Base-by-base conservation (phyloP, 2,113 vertebrate genomes). In the Alligator mississippiensis region DNA sequence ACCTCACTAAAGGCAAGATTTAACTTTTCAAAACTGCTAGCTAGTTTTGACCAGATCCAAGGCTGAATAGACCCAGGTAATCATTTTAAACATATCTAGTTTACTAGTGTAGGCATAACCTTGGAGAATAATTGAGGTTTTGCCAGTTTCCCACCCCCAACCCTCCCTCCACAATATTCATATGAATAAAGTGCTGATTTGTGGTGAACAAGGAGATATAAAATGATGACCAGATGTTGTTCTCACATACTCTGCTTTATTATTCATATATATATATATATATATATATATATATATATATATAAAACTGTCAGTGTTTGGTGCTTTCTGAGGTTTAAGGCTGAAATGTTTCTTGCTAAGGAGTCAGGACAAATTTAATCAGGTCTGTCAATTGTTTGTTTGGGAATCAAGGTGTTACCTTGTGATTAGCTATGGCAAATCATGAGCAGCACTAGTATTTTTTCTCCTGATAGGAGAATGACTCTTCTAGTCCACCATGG, bases 111-210 rank as follows among this genome's bases (percentile, higher is more conserved):
- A 47, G 58, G 77, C 8, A 82, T 75, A 60, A 66, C 17, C 27
- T 25, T 85, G 54, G 34, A 81, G 91, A 88, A 84, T 4, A 82
- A 19, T 18, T 4, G 28, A 61, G 5, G 30, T 12, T 87, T 93
- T 70, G 16, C 21, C 14, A 79, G 11, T 72, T 79, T 1, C 5
- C 21, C 58, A 11, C 2, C 8, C 0, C 2, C 27, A 3, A 6
- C 11, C 9, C 13, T n/a, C 7, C 30, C 66, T 30, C 66, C 13
- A 19, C 22, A 77, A 1, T 82, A 68, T 77, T 76, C 90, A 81
- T 61, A 28, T 34, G 21, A 89, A 72, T 27, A 14, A 70, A 84
- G 0, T 30, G 30, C 75, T 87, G 11, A 4, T 25, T 90, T 92
- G 11, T 74, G 70, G 30, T 30, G 70, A 81, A 70, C 79, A 77